Evolutionary conservation across 2,113 vertebrate genomes (phyloP).

Genomic region (Aphelocoma coerulescens): DNA sequence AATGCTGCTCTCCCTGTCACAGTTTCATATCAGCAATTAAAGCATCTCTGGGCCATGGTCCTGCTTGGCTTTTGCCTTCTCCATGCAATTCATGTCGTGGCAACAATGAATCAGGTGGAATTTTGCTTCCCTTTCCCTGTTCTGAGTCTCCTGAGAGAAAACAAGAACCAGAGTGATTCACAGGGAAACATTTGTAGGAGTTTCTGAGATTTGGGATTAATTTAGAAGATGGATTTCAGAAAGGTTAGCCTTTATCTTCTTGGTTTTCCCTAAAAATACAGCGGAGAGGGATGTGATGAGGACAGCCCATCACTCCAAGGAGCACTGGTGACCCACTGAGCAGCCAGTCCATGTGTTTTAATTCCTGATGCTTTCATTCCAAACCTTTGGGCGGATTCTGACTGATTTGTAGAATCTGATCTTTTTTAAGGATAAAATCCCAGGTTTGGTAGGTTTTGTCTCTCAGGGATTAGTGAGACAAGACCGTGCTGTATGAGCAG

Average conservation of each 20-base stretch:
- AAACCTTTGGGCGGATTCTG: background rate
- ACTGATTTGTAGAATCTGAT: too few species aligned
- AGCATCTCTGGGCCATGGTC: background rate
- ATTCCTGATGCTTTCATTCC: background rate
- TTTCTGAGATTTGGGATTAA: fast-evolving
- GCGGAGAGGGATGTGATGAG: background rate
- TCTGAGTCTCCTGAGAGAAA: background rate
- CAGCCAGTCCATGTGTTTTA: background rate
- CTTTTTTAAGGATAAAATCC: background rate
- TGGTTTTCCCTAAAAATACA: background rate
- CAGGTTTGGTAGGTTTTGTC: background rate
- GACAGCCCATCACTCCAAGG: too few species aligned
- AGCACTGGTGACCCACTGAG: background rate
- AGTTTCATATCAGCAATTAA: background rate
- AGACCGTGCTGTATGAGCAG: background rate
- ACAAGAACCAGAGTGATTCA: background rate
- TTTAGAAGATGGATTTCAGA: background rate
- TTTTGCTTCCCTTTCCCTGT: background rate
- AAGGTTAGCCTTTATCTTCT: background rate
- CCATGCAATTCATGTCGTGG: fast-evolving
- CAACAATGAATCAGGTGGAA: background rate
- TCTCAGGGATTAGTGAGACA: background rate
- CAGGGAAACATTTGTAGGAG: background rate
- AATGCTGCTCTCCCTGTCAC: background rate
- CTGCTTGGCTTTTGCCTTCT: background rate